A percentile compares a stretch with the other conserved stretches of the same genome.
These are phyloP conservation scores for Habroteleia sp. DNA, from an alignment of 2,888 invertebrate species.

Conservation along the genomic window DNA sequence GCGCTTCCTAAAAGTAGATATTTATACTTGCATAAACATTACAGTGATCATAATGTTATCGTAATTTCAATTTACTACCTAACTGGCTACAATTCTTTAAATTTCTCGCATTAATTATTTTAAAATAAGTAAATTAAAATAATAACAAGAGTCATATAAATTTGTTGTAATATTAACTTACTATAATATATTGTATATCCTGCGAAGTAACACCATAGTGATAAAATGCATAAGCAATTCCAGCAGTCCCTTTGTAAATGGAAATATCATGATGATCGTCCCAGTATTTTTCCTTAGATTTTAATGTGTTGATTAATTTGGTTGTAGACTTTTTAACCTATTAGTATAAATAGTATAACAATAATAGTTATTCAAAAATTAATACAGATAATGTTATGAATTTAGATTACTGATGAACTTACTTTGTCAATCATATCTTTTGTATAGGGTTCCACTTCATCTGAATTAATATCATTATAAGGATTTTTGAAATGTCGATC, in stretches of 20 bases:
- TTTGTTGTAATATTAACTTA: constrained; percentile 64
- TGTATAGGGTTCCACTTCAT: constrained; percentile 43
- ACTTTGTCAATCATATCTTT: constrained; percentile 41
- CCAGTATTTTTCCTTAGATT: constrained; percentile 80
- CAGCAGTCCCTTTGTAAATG: constrained; percentile 89
- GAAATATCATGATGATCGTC: constrained; percentile 82
- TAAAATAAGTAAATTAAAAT: too few species aligned
- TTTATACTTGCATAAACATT: too few species aligned
- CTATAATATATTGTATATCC: constrained; percentile 70
- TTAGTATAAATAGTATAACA: constrained; percentile 35
- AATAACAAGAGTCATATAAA: too few species aligned
- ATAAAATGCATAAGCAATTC: constrained; percentile 86
- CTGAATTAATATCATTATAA: constrained; percentile 65
- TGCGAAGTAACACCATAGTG: constrained; percentile 79
- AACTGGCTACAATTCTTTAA: too few species aligned
- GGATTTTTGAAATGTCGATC: constrained; percentile 67
- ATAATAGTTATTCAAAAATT: background rate
- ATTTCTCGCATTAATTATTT: too few species aligned
- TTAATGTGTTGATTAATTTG: constrained; percentile 80
- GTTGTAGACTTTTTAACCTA: constrained; percentile 82
- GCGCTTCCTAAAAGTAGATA: constrained; percentile 28
- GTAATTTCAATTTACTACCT: too few species aligned
- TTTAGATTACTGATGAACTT: constrained; percentile 10
- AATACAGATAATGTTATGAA: too few species aligned
- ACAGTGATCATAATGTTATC: too few species aligned